phyloP scores from a whole-genome alignment of 2,113 vertebrate species.

The Camelus dromedarius region DNA sequence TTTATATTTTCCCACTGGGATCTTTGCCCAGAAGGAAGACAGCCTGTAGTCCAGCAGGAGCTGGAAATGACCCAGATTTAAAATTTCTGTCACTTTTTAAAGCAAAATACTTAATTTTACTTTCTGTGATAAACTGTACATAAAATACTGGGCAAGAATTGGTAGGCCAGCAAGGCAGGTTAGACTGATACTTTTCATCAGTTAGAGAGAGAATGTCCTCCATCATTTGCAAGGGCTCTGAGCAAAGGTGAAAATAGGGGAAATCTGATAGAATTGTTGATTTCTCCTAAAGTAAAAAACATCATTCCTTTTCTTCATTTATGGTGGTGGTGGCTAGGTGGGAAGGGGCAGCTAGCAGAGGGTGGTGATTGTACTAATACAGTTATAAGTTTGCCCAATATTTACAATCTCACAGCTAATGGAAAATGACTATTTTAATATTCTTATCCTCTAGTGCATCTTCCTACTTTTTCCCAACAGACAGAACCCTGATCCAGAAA shows the following conservation, averaged over 20 bases:
- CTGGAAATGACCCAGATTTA: constrained; percentile 68
- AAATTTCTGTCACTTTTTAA: constrained; percentile 60
- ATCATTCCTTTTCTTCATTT: background rate
- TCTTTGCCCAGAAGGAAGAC: constrained; percentile 70
- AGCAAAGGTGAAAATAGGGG: background rate
- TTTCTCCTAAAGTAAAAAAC: background rate
- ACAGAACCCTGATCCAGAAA: background rate
- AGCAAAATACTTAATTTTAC: constrained; percentile 53
- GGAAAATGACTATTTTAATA: background rate
- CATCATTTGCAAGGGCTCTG: background rate
- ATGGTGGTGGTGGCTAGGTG: background rate
- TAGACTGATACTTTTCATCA: background rate
- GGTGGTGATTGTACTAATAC: background rate
- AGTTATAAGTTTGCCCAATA: background rate
- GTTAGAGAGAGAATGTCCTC: background rate
- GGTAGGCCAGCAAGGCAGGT: background rate
- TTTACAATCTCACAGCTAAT: background rate
- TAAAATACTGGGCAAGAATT: constrained; percentile 11
- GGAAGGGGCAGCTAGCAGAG: background rate
- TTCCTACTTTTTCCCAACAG: background rate
- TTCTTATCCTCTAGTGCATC: background rate
- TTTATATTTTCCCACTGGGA: constrained; percentile 70
- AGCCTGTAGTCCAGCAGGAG: constrained; percentile 67
- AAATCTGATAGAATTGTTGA: background rate
- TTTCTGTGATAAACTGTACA: constrained; percentile 1